Percentiles rank a stretch among this genome's conserved stretches.
phyloP scores from a whole-genome alignment of 2,113 vertebrate genomes.

The Gallinago undulata region DNA sequence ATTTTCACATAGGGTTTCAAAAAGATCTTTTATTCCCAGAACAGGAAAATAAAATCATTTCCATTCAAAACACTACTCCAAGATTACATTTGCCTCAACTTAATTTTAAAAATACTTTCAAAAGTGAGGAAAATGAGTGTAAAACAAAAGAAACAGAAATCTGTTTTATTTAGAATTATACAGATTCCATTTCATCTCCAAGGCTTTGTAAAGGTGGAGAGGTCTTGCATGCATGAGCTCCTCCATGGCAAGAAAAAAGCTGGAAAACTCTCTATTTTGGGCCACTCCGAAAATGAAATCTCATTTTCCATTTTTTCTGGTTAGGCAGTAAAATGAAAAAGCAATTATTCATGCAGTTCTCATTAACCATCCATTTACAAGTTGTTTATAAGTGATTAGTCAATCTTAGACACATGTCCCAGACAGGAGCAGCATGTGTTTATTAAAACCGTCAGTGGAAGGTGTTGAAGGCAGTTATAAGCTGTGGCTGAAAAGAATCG shows the following conservation, averaged over 20 bases:
- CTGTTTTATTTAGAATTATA: neutral
- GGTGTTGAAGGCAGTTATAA: neutral
- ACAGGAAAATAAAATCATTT: slow-evolving; percentile 9
- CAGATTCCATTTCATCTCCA: neutral
- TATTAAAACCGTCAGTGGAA: neutral
- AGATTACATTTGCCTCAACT: neutral
- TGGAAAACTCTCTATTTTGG: neutral
- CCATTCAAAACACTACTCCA: neutral
- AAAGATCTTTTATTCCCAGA: neutral
- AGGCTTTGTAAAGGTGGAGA: neutral
- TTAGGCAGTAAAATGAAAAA: slow-evolving; percentile 41
- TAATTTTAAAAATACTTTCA: neutral
- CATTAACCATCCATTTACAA: slow-evolving; percentile 52
- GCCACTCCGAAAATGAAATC: neutral
- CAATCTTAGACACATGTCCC: neutral
- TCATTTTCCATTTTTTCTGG: neutral
- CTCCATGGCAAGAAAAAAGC: neutral
- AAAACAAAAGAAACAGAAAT: slow-evolving; percentile 3
- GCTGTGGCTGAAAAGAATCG: neutral
- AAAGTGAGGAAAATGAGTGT: neutral
- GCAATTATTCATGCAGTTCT: slow-evolving; percentile 54
- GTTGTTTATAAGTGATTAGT: slow-evolving; percentile 45
- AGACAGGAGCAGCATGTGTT: slow-evolving; percentile 32
- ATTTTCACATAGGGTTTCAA: slow-evolving; percentile 7
- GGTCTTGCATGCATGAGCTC: neutral